A percentile compares a stretch with the other conserved stretches of the same genome.
Conservation (phyloP, 2,113 vertebrate species). For the Tetrax tetrax region DNA sequence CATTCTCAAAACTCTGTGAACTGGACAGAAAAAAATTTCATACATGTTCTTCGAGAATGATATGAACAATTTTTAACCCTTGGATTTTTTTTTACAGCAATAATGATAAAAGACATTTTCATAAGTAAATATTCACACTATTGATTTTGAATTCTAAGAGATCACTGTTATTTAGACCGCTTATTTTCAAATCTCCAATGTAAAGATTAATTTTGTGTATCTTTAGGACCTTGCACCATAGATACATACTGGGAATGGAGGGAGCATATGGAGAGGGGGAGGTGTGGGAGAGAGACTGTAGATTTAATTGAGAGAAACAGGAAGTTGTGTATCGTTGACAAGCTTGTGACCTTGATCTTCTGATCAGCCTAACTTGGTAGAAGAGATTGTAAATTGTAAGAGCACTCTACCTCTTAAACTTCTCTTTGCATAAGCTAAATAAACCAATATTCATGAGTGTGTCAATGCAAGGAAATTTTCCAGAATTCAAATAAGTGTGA, state of each 20-base stretch:
- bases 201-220: background rate
- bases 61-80: background rate
- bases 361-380: background rate
- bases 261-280: background rate
- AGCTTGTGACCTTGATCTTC: background rate
- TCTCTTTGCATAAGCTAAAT: background rate
- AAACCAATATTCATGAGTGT: background rate
- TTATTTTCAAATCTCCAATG: background rate
- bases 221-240: background rate
- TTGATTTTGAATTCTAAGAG: background rate
- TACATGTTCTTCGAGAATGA: accelerated
- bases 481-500: background rate
- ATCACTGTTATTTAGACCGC: background rate
- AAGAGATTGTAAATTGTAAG: background rate
- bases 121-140: background rate
- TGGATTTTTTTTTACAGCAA: background rate
- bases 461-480: background rate
- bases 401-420: background rate
- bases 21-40: background rate
- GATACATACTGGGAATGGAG: accelerated
- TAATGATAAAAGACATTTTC: background rate
- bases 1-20: background rate
- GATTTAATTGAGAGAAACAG: background rate
- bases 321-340: background rate
- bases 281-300: accelerated